These are phyloP conservation scores for Shargacucullia verbasci DNA, from an alignment of 2,888 invertebrate species.

Conservation along the genomic window DNA sequence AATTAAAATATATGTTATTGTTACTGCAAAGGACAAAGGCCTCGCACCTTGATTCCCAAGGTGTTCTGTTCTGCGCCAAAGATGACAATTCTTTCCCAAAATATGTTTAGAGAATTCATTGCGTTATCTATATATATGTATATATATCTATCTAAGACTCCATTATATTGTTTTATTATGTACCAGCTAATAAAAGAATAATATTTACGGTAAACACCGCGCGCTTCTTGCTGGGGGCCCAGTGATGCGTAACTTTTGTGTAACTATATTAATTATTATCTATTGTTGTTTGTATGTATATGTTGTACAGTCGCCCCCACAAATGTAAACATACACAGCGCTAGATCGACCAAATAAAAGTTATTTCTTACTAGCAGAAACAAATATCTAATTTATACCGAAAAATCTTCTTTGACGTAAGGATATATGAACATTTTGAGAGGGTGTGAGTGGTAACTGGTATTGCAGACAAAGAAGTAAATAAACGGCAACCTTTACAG, in stretches of 20 bases:
- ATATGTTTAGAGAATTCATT: no score
- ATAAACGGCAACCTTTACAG: not conserved
- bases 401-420: slow-evolving; percentile 7
- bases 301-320: slow-evolving; percentile 42
- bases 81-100: no score
- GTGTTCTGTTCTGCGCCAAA: no score
- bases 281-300: slow-evolving; percentile 52
- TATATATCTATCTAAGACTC: no score
- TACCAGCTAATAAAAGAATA: slow-evolving; percentile 34
- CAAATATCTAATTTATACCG: not conserved
- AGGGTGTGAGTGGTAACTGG: not conserved
- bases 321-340: slow-evolving; percentile 3
- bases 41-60: no score
- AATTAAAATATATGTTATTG: no score
- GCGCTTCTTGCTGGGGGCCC: slow-evolving; percentile 49
- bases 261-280: slow-evolving; percentile 61
- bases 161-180: slow-evolving; percentile 1
- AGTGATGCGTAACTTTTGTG: slow-evolving; percentile 58
- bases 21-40: no score
- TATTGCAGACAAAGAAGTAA: not conserved
- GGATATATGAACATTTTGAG: not conserved
- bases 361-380: slow-evolving; percentile 2
- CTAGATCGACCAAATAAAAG: slow-evolving; percentile 3
- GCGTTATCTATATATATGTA: no score
- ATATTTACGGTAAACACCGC: slow-evolving; percentile 45